Conservation (phyloP, 1,140 invertebrate species). For the Octopus sinensis region DNA sequence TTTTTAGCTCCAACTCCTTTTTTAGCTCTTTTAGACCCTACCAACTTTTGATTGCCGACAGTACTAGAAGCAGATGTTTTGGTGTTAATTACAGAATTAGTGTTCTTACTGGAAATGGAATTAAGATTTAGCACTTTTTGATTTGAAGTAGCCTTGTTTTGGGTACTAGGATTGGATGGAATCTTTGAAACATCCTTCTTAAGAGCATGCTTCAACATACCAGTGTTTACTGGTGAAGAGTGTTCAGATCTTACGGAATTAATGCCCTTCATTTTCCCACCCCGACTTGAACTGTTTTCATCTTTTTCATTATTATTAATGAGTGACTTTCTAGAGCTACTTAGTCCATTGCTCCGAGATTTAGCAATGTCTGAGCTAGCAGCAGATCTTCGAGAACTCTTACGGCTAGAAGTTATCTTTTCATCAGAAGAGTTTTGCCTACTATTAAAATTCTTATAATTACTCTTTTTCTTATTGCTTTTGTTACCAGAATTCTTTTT, state of each 20-base stretch:
- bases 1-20: no score
- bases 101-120: no score
- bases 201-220: neutral
- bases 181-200: neutral
- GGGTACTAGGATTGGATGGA: no score
- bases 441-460: neutral
- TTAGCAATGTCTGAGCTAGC: constrained; percentile 5
- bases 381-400: constrained; percentile 12
- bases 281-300: neutral
- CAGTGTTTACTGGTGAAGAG: neutral
- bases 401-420: neutral
- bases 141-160: no score
- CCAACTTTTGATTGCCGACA: no score
- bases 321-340: neutral
- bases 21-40: no score
- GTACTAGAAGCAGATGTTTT: neutral
- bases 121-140: no score
- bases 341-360: neutral
- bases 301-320: neutral
- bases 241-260: neutral
- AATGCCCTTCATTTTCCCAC: neutral
- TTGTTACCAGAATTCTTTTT: constrained; percentile 15
- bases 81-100: neutral
- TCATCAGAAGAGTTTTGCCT: neutral
- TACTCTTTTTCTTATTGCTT: constrained; percentile 5